Evolutionary conservation across 2,113 vertebrate genomes (phyloP).

Genomic region (Stomatorhinus ivindoensis): DNA sequence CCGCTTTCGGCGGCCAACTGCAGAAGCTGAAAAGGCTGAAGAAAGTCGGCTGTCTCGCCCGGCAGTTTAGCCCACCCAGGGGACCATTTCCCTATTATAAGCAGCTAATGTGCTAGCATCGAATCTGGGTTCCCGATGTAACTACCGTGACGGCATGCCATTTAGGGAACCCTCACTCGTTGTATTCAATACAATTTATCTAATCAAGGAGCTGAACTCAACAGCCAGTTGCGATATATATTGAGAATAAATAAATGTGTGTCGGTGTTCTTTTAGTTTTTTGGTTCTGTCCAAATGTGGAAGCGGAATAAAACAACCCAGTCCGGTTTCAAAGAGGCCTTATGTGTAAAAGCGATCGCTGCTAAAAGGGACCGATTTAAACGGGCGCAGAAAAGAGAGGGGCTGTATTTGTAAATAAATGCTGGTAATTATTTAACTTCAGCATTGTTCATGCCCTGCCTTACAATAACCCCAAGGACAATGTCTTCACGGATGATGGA

Average conservation of each 20-base stretch:
- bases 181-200: not conserved
- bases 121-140: not conserved
- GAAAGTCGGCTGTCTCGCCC: not conserved
- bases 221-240: not conserved
- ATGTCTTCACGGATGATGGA: not conserved
- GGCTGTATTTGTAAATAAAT: not conserved
- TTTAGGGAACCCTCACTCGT: not conserved
- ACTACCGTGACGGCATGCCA: not conserved
- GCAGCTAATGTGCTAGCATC: not conserved
- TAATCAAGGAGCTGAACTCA: not conserved
- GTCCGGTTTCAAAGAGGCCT: not conserved
- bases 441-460: not conserved
- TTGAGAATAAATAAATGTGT: not conserved
- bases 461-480: not conserved
- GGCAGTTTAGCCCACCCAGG: not conserved
- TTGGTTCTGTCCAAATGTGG: not conserved
- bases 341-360: not conserved
- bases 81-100: not conserved
- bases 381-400: not conserved
- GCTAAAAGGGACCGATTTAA: not conserved
- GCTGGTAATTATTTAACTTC: not conserved
- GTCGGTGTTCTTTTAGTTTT: not conserved
- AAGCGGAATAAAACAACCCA: not conserved
- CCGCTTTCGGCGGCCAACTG: not conserved
- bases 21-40: not conserved